Evolutionary conservation across 2,113 vertebrate species (phyloP).

Genomic region (Prochilodus magdalenae): DNA sequence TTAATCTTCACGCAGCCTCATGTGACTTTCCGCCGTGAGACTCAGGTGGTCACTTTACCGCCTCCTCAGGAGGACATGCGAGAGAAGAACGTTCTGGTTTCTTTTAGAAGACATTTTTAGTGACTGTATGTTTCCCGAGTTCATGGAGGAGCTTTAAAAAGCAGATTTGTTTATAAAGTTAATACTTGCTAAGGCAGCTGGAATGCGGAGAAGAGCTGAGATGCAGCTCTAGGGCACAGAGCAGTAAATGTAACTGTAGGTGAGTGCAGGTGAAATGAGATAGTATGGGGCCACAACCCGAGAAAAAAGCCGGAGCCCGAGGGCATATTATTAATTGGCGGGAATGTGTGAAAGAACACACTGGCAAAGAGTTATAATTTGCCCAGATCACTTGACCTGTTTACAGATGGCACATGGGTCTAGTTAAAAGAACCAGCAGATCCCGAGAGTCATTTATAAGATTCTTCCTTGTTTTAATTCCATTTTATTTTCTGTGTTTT

Average conservation of each 20-base stretch:
- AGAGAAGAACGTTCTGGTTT: background rate
- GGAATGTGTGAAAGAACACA: background rate
- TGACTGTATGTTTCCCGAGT: no score
- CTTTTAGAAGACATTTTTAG: background rate
- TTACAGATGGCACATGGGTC: background rate
- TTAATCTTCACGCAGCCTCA: background rate
- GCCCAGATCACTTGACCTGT: background rate
- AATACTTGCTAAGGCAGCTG: no score
- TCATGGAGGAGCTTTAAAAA: no score
- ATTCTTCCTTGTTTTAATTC: background rate
- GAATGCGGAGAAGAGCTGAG: background rate
- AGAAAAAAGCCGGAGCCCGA: background rate
- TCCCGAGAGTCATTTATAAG: background rate
- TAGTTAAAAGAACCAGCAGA: background rate
- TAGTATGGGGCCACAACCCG: background rate
- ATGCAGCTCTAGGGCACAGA: background rate
- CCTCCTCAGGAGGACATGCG: background rate
- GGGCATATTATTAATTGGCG: background rate
- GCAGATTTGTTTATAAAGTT: background rate
- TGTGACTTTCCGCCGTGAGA: background rate
- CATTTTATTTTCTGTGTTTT: background rate
- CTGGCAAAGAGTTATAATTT: background rate
- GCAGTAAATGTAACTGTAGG: background rate
- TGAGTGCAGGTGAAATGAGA: background rate
- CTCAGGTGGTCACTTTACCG: background rate